A percentile compares a stretch with the other conserved stretches of the same genome.
Evolutionary conservation across 2,113 vertebrate genomes (phyloP).

Genomic region (Okapia johnstoni): DNA sequence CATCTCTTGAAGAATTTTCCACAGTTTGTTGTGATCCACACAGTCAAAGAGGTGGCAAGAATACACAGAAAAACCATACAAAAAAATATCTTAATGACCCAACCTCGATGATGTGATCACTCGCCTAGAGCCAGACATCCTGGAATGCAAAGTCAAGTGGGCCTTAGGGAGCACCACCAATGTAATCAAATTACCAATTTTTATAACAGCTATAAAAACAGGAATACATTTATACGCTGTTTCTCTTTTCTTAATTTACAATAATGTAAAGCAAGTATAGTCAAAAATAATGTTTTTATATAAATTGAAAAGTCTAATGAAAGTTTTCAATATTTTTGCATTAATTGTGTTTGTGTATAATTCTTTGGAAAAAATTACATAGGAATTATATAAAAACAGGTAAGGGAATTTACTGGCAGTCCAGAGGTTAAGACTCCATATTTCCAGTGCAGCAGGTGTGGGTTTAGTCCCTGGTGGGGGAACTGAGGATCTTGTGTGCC

Average conservation of each 20-base stretch:
- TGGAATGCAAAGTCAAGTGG: neutral
- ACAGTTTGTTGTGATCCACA: neutral
- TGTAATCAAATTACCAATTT: neutral
- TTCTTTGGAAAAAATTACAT: neutral
- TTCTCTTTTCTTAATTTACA: neutral
- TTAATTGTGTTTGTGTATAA: neutral
- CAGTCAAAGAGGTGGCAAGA: neutral
- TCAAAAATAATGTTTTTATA: neutral
- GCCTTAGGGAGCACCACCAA: neutral
- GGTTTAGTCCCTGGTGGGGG: neutral
- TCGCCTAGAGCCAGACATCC: neutral
- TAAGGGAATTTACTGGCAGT: neutral
- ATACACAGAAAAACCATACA: neutral
- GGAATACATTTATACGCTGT: neutral
- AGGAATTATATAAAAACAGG: neutral
- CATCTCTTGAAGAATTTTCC: neutral
- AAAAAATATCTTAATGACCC: neutral
- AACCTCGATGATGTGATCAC: neutral
- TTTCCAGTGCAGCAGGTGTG: rapidly evolving
- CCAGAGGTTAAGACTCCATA: neutral
- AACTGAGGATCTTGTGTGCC: neutral
- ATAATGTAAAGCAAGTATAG: neutral
- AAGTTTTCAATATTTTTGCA: neutral
- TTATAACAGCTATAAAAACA: neutral
- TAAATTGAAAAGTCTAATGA: neutral